A percentile compares a stretch with the other conserved stretches of the same genome.
Conservation (phyloP, 2,888 invertebrate genomes). For the Sinopyrophorus schimmeli region DNA sequence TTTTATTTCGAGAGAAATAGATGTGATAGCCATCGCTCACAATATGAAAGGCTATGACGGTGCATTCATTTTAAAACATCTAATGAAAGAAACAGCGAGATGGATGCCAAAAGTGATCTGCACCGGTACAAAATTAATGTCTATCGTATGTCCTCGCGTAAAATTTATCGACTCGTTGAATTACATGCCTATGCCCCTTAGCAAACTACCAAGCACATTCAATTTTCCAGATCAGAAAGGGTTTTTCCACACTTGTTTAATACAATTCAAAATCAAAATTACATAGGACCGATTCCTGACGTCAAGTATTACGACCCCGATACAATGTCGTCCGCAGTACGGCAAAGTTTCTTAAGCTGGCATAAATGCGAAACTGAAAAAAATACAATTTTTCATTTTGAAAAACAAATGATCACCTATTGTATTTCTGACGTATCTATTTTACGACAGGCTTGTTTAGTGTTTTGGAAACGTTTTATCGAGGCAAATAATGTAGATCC, state of each 20-base stretch:
- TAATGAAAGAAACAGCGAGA: not conserved
- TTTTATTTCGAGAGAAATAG: not conserved
- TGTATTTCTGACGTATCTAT: conserved; percentile 1
- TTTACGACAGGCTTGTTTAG: not conserved
- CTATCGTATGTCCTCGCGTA: not conserved
- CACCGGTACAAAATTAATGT: conserved; percentile 5
- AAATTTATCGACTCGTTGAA: conserved; percentile 13
- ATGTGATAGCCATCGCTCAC: conserved; percentile 3
- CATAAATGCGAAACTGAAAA: not conserved
- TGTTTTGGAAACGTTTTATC: conserved; percentile 1
- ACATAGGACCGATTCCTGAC: conserved; percentile 14
- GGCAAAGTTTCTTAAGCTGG: conserved; percentile 8
- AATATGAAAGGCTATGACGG: conserved; percentile 10
- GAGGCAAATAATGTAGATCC: not conserved
- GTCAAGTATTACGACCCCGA: conserved; percentile 10
- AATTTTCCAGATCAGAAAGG: too few relatives aligned
- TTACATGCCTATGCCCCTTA: conserved; percentile 18
- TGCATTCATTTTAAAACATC: not conserved
- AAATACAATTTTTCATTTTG: not conserved
- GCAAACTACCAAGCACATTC: conserved; percentile 18
- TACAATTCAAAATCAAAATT: conserved; percentile 14
- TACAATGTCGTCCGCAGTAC: conserved; percentile 4
- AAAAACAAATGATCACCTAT: not conserved
- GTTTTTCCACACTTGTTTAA: too few relatives aligned
- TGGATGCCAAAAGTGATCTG: conserved; percentile 6